Percentiles rank a stretch among this genome's conserved stretches.
phyloP scores from a whole-genome alignment of 1,140 invertebrate species.

The Aphelinus atriplicis region DNA sequence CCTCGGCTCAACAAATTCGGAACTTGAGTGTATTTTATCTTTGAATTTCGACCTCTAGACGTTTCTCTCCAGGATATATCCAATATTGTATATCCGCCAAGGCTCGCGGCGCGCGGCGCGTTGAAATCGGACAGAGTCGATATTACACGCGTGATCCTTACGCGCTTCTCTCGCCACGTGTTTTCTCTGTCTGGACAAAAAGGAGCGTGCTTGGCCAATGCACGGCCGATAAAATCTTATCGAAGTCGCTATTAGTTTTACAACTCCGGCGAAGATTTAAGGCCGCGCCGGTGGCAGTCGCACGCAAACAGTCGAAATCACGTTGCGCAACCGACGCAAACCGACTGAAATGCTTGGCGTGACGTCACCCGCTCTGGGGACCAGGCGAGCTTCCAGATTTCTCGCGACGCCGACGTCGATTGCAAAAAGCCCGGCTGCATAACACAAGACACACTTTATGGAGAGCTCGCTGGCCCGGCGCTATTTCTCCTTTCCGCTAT shows the following conservation, averaged over 20 bases:
- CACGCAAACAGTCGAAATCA: conserved; percentile 13
- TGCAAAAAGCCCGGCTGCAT: conserved; percentile 48
- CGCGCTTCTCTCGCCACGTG: too few species aligned
- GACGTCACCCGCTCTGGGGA: not conserved
- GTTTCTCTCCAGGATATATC: too few species aligned
- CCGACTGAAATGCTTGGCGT: not conserved
- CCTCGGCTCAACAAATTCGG: too few species aligned
- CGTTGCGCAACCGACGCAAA: conserved; percentile 1
- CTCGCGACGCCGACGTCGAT: conserved; percentile 30
- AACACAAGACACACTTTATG: conserved; percentile 49
- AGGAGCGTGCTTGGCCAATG: conserved; percentile 8
- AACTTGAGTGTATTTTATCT: too few species aligned
- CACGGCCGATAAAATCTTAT: conserved; percentile 7
- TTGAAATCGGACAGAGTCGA: too few species aligned
- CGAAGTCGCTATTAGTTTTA: conserved; percentile 14
- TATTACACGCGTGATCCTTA: too few species aligned
- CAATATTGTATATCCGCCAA: too few species aligned
- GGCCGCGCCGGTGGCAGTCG: not conserved
- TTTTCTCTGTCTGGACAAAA: not conserved
- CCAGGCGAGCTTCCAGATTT: not conserved
- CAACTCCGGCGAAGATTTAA: conserved; percentile 10
- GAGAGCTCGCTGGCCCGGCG: conserved; percentile 11
- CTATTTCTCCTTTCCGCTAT: too few species aligned
- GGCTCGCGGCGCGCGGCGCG: too few species aligned
- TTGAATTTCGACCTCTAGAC: too few species aligned